Evolutionary conservation across 2,888 invertebrate species (phyloP).

Genomic region (Xestia sexstrigata): DNA sequence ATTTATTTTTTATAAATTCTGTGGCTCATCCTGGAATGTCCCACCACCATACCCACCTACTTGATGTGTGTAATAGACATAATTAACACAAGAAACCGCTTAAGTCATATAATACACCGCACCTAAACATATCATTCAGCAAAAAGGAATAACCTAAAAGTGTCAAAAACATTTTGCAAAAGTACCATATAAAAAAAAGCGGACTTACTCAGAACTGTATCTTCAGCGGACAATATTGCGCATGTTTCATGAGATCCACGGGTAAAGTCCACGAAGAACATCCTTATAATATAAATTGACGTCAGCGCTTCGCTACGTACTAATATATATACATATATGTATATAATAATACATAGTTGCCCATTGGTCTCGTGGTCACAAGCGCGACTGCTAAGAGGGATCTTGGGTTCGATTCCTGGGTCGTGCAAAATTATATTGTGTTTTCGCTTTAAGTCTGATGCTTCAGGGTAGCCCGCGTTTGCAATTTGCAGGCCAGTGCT

Average conservation of each 20-base stretch:
- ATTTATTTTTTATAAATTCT: background rate
- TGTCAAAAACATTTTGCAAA: conserved; percentile 10
- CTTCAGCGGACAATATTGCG: conserved; percentile 15
- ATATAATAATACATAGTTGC: background rate
- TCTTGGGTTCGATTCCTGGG: background rate
- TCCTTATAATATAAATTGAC: conserved; percentile 33
- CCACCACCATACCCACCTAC: background rate
- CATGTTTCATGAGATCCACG: conserved; percentile 15
- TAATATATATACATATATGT: background rate
- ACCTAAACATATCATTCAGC: background rate
- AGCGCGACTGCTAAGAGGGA: background rate
- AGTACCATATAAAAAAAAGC: background rate
- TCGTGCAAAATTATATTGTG: background rate
- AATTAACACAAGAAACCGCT: background rate
- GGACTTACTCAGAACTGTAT: conserved; percentile 39
- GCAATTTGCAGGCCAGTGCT: too few species aligned
- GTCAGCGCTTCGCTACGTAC: conserved; percentile 18
- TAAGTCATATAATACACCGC: background rate
- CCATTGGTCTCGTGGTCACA: background rate
- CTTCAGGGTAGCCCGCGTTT: too few species aligned
- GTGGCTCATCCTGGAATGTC: background rate
- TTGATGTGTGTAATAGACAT: background rate
- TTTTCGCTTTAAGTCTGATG: too few species aligned
- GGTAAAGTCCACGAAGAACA: conserved; percentile 32
- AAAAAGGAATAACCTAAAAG: background rate